Conservation (phyloP, 1,140 invertebrate species). For the Trachymyrmex septentrionalis region DNA sequence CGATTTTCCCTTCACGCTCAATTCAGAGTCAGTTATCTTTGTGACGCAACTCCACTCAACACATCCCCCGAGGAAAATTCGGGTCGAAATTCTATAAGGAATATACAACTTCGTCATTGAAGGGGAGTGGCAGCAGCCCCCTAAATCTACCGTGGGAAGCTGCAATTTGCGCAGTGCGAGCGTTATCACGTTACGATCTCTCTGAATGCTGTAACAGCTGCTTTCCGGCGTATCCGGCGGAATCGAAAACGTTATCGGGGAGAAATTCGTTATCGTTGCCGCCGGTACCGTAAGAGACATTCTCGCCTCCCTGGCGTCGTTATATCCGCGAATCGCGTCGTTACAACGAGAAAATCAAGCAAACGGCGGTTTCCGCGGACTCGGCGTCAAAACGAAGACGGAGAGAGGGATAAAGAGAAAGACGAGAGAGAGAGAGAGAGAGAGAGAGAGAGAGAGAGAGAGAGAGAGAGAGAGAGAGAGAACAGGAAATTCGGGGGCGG, state of each 20-base stretch:
- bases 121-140: constrained; percentile 11
- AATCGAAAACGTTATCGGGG: constrained; percentile 60
- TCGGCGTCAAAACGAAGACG: constrained; percentile 30
- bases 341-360: constrained; percentile 58
- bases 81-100: constrained; percentile 52
- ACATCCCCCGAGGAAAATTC: constrained; percentile 41
- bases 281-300: constrained; percentile 52
- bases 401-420: not conserved
- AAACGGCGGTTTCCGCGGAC: constrained; percentile 55
- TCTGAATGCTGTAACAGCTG: constrained; percentile 61
- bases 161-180: constrained; percentile 55
- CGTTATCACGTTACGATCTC: constrained; percentile 61
- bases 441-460: constrained; percentile 16
- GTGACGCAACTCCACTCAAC: constrained; percentile 18
- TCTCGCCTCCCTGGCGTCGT: constrained; percentile 56
- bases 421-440: constrained; percentile 5
- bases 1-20: constrained; percentile 6
- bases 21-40: constrained; percentile 30
- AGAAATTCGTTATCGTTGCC: constrained; percentile 60
- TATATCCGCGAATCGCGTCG: constrained; percentile 58
- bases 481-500: constrained; percentile 38
- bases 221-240: constrained; percentile 56
- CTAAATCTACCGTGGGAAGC: constrained; percentile 56
- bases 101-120: constrained; percentile 44
- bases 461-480: constrained; percentile 1